Evolutionary conservation across 2,113 vertebrate genomes (phyloP).

Genomic region (Taxidea taxus): DNA sequence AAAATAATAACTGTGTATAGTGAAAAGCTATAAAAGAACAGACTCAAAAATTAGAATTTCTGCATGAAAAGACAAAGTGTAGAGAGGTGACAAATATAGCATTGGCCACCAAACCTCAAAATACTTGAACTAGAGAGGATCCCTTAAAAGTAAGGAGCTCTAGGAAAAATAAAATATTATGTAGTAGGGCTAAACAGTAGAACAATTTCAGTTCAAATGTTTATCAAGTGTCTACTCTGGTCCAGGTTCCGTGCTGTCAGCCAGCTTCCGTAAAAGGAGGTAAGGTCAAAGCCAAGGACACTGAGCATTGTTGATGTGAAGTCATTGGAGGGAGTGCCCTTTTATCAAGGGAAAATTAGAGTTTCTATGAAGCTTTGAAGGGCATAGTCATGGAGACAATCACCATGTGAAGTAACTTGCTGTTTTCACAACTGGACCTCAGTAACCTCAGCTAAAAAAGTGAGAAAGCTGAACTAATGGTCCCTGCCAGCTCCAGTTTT

Average conservation of each 20-base stretch:
- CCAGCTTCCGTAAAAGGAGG: neutral
- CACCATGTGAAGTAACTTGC: neutral
- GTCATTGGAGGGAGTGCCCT: neutral
- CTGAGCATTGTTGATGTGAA: neutral
- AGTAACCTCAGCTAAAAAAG: neutral
- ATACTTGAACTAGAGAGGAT: neutral
- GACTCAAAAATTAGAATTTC: neutral
- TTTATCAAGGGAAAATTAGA: neutral
- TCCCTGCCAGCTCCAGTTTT: neutral
- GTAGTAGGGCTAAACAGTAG: neutral
- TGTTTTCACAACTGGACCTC: neutral
- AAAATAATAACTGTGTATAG: neutral
- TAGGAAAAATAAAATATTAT: neutral
- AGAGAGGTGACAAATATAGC: neutral
- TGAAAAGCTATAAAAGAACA: conserved; percentile 10
- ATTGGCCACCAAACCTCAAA: neutral
- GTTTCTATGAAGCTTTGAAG: neutral
- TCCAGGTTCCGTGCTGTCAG: neutral
- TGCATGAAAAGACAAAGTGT: neutral
- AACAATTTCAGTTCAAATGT: neutral
- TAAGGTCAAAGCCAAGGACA: neutral
- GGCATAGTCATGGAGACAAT: neutral
- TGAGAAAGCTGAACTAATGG: neutral
- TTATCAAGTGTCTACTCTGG: neutral
- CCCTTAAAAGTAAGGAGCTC: neutral